These are phyloP conservation scores for Pituophis catenifer DNA, from an alignment of 2,113 vertebrate genomes.

Conservation along the genomic window DNA sequence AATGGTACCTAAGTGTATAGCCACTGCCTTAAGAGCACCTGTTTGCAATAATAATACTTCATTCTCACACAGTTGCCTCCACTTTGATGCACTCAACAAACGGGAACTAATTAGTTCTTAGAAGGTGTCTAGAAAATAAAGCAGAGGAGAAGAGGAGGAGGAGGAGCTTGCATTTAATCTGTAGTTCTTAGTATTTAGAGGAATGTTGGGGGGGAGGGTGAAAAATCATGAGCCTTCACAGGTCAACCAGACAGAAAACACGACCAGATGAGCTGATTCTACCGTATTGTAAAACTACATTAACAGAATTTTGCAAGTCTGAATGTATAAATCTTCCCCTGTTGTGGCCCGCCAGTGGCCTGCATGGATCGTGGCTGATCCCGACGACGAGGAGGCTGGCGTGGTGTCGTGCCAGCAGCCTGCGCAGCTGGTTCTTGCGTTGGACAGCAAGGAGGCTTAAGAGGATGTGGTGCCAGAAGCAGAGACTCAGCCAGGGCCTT, in stretches of 20 bases:
- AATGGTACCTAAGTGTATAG: constrained; percentile 71
- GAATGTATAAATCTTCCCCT: no score
- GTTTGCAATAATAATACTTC: constrained; percentile 62
- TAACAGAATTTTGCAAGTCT: background rate
- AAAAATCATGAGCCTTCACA: background rate
- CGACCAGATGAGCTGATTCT: background rate
- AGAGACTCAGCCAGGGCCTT: no score
- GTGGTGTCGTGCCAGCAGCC: no score
- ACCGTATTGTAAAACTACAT: background rate
- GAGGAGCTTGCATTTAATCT: background rate
- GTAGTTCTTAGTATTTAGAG: background rate
- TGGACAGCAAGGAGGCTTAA: no score
- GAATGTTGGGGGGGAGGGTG: background rate
- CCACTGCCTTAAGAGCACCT: constrained; percentile 65
- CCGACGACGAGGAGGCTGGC: no score
- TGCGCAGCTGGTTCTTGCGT: no score
- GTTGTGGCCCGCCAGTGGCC: no score
- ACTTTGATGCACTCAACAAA: constrained; percentile 55
- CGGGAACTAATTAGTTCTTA: constrained; percentile 66
- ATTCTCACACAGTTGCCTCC: constrained; percentile 58
- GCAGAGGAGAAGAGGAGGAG: constrained; percentile 13
- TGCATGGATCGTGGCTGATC: no score
- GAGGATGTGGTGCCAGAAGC: no score
- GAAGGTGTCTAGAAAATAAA: constrained; percentile 12
- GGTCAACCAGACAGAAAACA: background rate